These are phyloP conservation scores for Cyanocitta stelleri DNA, from an alignment of 2,113 vertebrate species.

Conservation along the genomic window DNA sequence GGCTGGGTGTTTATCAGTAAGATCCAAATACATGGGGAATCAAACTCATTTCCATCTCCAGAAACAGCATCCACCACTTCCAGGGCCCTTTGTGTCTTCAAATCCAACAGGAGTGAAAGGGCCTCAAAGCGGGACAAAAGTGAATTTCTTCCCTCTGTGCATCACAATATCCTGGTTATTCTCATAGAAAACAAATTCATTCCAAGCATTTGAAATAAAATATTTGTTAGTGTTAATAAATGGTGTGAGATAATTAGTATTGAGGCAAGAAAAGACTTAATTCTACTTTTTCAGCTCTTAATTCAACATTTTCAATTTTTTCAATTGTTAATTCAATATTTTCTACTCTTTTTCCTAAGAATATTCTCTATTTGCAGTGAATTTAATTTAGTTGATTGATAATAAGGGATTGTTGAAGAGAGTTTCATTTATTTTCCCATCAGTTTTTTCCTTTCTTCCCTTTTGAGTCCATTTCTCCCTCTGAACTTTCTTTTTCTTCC, in stretches of 20 bases:
- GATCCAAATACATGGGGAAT: background rate
- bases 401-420: background rate
- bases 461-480: background rate
- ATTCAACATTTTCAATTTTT: too few relatives aligned
- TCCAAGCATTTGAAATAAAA: background rate
- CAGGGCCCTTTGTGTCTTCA: background rate
- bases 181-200: background rate
- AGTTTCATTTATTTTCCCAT: background rate
- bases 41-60: background rate
- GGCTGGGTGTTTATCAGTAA: background rate
- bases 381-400: background rate
- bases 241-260: background rate
- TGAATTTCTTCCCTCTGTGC: background rate
- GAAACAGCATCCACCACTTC: background rate
- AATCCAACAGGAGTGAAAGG: background rate
- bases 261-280: background rate
- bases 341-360: background rate
- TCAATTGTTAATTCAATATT: background rate
- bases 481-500: background rate
- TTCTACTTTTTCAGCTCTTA: too few relatives aligned
- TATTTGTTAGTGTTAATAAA: background rate
- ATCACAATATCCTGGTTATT: background rate
- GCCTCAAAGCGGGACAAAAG: background rate
- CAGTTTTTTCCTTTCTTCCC: background rate
- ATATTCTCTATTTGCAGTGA: background rate